Evolutionary conservation across 1,140 invertebrate genomes (phyloP), one percentile per base, ranked within the genome.

Genomic region (Drosophila nannoptera): DNA sequence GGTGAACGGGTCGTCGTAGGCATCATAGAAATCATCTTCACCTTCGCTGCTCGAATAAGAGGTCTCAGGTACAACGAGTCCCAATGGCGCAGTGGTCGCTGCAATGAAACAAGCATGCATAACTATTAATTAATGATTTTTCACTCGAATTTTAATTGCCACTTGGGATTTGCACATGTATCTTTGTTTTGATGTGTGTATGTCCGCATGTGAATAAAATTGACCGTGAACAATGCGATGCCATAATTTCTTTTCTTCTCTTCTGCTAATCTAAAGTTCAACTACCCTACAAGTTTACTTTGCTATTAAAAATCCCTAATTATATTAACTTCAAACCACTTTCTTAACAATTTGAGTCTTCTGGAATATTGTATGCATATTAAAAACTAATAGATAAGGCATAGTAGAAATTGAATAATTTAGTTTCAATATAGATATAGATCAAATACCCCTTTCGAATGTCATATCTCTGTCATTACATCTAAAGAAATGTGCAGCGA

Each of bases 31-130:
- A 90, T 98, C 97, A 71, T 99, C 97, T 86, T 99, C 97, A 77
- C 98, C 97, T 89, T 99, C 97, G 38, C 97, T 98, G 83, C 96
- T 97, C 0, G 97, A 98, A 90, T 98, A 99, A 0, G 97, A 98
- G 52, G 94, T 97, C 83, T 96, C 96, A 22, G 96, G 97, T 36
- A 97, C 84, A 53, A 83, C 61, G 52, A 88, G 75, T 22, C 83
- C 83, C 46, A 88, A 73, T 31, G 88, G 84, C 46, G 88, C 82
- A 54, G 87, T 87, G 65, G 83, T 88, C 45, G 80, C 87, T 88
- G 64, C 6, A 61, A 70, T 62, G 3, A 59, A 53, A 60, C 22
- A 36, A 38, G 49, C 0, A 50, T 22, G 48, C 22, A 40, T 40
- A 40, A 38, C 5, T 6, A 45, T 52, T 40, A 64, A 65, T 64